A percentile compares a stretch with the other conserved stretches of the same genome.
Evolutionary conservation across 2,888 invertebrate species (phyloP).

Genomic region (Myopa tessellatipennis): DNA sequence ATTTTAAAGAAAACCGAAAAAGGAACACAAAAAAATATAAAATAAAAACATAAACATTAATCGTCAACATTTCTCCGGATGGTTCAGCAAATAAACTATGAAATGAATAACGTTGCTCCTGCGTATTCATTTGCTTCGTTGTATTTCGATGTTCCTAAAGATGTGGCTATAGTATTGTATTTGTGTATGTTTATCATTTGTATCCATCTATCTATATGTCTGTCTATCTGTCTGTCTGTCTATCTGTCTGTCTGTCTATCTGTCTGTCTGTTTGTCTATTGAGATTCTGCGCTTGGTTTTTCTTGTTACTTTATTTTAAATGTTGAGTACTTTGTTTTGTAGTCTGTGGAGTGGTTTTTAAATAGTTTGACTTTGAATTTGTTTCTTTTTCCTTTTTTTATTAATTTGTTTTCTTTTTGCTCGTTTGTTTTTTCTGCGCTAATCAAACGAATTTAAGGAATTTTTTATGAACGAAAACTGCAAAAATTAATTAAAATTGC

Average conservation of each 20-base stretch:
- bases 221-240: background rate
- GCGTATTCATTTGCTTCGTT: background rate
- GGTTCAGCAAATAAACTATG: no score
- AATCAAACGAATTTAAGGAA: no score
- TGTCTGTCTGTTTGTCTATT: no score
- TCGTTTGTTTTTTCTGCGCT: background rate
- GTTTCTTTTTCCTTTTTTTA: background rate
- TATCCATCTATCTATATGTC: slow-evolving; percentile 29
- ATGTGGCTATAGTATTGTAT: background rate
- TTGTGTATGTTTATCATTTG: slow-evolving; percentile 36
- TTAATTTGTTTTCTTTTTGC: background rate
- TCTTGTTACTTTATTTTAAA: slow-evolving; percentile 5
- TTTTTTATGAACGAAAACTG: background rate
- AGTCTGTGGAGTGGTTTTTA: background rate
- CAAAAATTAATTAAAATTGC: no score
- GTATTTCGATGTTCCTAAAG: background rate
- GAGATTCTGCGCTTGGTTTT: background rate
- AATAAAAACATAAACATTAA: no score
- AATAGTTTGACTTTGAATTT: slow-evolving; percentile 20
- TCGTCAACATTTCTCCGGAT: no score
- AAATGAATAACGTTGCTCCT: background rate
- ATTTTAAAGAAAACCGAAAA: no score
- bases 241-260: no score
- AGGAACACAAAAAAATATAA: no score
- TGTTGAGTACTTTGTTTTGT: slow-evolving; percentile 10